A percentile compares a stretch with the other conserved stretches of the same genome.
Evolutionary conservation across 1,140 invertebrate genomes (phyloP).

Genomic region (Archivesica marissinica): DNA sequence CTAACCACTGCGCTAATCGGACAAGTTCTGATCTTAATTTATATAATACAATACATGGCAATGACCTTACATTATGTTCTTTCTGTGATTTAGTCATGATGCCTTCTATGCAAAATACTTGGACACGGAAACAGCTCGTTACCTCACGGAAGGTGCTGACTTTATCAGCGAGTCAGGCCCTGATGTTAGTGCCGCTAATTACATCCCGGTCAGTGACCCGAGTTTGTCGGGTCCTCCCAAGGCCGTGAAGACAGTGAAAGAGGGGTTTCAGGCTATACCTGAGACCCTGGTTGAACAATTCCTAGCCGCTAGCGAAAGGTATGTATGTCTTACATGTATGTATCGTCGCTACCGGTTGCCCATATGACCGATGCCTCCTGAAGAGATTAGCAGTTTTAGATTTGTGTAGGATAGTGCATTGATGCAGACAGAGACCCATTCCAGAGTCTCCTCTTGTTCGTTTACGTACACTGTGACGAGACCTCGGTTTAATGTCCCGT

Average conservation of each 20-base stretch:
- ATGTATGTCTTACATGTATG: not conserved
- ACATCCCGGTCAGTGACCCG: not conserved
- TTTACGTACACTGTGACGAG: no score
- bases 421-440: no score
- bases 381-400: no score
- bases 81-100: not conserved
- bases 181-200: not conserved
- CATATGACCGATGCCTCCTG: no score
- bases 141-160: not conserved
- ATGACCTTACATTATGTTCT: no score
- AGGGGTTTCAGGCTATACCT: slow-evolving; percentile 13
- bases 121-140: not conserved
- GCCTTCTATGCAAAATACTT: not conserved
- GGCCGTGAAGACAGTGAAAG: not conserved
- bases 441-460: no score
- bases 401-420: no score
- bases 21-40: no score
- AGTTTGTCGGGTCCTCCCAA: not conserved
- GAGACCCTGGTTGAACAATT: not conserved
- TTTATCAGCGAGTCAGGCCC: not conserved
- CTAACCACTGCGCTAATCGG: no score
- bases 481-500: no score
- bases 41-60: no score
- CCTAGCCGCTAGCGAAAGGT: not conserved
- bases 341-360: no score